Evolutionary conservation across 2,888 invertebrate genomes (phyloP).

Genomic region (Ganaspis brasiliensis): DNA sequence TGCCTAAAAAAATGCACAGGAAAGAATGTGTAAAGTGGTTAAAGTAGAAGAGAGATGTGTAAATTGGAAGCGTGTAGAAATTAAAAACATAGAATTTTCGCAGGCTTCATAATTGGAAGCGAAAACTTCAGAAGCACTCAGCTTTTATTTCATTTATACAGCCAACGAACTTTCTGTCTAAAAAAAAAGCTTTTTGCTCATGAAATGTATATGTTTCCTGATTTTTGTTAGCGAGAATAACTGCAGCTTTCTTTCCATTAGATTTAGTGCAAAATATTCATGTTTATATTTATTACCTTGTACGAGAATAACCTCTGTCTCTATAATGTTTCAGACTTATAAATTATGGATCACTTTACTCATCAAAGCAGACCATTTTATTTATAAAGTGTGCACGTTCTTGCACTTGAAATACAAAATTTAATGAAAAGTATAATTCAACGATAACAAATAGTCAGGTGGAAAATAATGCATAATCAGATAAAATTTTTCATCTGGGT

Average conservation of each 20-base stretch:
- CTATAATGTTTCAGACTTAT: background rate
- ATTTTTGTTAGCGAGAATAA: conserved; percentile 14
- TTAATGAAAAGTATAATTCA: background rate
- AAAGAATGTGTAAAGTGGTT: background rate
- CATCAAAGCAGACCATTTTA: background rate
- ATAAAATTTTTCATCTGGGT: too few relatives aligned
- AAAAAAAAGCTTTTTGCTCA: background rate
- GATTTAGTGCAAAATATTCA: background rate
- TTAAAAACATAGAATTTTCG: conserved; percentile 12
- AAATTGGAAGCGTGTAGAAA: conserved; percentile 18
- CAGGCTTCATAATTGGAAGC: background rate
- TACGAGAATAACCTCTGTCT: background rate
- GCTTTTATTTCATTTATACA: conserved; percentile 7
- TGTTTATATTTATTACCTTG: background rate
- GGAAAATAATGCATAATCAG: too few relatives aligned
- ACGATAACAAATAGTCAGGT: too few relatives aligned
- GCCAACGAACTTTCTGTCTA: conserved; percentile 4
- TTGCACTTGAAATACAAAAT: too few relatives aligned
- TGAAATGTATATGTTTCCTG: conserved; percentile 14
- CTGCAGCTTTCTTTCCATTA: conserved; percentile 1
- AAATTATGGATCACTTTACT: background rate
- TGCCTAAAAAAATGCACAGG: background rate
- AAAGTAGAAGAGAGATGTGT: background rate
- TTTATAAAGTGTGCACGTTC: background rate
- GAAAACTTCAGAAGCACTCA: conserved; percentile 12